phyloP scores from a whole-genome alignment of 2,797 vertebrate species.

The Pangasius djambal region DNA sequence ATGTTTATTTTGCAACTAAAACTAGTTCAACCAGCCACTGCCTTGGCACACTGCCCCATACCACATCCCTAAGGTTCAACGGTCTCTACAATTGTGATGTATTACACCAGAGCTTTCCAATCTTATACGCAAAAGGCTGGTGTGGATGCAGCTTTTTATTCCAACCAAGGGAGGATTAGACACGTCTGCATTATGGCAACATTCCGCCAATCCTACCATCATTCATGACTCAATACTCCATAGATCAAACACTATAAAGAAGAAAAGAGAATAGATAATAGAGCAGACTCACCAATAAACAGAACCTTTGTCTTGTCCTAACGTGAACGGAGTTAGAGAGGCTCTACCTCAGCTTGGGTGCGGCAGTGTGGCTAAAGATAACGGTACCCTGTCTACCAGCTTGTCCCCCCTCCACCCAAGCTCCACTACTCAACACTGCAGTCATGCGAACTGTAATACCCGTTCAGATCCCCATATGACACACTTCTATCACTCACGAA shows the following conservation, averaged over 20 bases:
- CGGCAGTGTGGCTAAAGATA: conserved; percentile 42
- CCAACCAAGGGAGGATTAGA: background rate
- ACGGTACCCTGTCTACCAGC: conserved; percentile 33
- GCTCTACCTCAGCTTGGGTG: conserved; percentile 41
- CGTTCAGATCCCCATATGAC: conserved; percentile 37
- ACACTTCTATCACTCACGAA: conserved; percentile 41
- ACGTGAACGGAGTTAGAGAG: conserved; percentile 26
- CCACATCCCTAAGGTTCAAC: background rate
- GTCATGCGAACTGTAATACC: background rate
- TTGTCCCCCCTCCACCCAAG: background rate
- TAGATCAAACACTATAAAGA: background rate
- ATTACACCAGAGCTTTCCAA: background rate
- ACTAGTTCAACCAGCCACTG: conserved; percentile 43
- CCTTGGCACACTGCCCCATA: conserved; percentile 19
- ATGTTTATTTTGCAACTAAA: conserved; percentile 18
- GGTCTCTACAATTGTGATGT: background rate
- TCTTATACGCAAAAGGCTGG: background rate
- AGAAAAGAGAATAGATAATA: background rate
- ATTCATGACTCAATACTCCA: background rate
- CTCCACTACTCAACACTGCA: conserved; percentile 7
- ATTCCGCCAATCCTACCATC: background rate
- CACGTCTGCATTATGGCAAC: background rate
- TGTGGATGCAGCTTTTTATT: background rate
- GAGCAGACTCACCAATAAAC: conserved; percentile 41
- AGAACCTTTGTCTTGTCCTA: conserved; percentile 29